Evolutionary conservation across 2,113 vertebrate genomes (phyloP), one percentile per base, ranked within the genome.

Genomic region (Halichoeres trimaculatus): DNA sequence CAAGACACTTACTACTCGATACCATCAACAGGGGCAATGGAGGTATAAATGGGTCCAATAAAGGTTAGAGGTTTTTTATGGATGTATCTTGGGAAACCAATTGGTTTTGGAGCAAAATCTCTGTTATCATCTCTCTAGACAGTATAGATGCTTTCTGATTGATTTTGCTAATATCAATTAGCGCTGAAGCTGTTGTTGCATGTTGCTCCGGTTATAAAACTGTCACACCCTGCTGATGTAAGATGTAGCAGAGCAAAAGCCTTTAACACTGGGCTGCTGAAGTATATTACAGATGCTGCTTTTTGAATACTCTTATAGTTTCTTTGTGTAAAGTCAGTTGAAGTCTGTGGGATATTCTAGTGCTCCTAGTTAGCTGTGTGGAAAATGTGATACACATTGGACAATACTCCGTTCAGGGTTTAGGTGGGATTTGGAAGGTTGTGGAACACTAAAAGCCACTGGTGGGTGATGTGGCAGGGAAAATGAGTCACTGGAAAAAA

Each of bases 21-120:
- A 88, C 78, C 75, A 89, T 91, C 90, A 86, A 59, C 77, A 68
- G 76, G 80, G 78, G 87, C 88, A 90, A 85, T 91, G 81, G 84
- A 87, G 86, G 89, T 84, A 85, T 89, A 85, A 90, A 90, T 85
- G 85, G 70, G 74, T 67, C 73, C 79, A 88, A 89, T 89, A 91
- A 86, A 90, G 83, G 85, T 90, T 87, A 85, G 75, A 82, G 76
- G 23, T 75, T 78, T 85, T 91, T 86, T 89, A 86, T 4, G 55
- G 73, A 52, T 71, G 78, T 78, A 70, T 73, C 81, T 79, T 63
- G 80, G 81, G 75, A 62, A 89, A 87, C 79, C 77, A 69, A 69
- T 70, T 64, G 70, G 70, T 72, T 86, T 60, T 38, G 57, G 59
- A 78, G 52, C 41, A 76, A 55, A 84, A 73, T 60, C 50, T 55